Evolutionary conservation across 1,140 invertebrate species (phyloP).

Genomic region (Platorchestia sp.): DNA sequence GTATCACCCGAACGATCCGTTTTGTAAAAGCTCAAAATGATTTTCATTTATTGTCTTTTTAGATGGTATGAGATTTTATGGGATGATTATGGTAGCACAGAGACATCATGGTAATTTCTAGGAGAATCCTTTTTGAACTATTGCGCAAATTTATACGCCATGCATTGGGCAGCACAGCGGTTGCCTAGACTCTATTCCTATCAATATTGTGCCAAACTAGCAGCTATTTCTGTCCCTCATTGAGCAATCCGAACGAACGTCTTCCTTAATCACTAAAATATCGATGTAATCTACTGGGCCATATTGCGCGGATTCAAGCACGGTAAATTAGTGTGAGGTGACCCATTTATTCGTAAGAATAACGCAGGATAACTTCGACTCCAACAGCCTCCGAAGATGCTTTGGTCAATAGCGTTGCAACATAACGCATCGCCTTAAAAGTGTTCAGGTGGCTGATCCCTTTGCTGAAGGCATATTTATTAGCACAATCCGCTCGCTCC

Average conservation of each 20-base stretch:
- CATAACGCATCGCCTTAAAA: neutral
- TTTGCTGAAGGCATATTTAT: constrained; percentile 16
- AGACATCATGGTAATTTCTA: neutral
- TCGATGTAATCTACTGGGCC: neutral
- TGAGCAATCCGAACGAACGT: neutral
- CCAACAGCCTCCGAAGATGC: neutral
- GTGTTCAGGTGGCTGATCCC: neutral
- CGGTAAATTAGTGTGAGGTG: neutral
- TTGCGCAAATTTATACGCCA: neutral
- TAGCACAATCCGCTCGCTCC: neutral
- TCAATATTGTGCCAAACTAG: neutral
- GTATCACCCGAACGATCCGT: neutral
- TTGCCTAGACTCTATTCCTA: neutral
- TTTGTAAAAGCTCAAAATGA: neutral
- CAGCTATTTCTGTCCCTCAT: neutral
- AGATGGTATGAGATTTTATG: neutral
- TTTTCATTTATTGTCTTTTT: neutral
- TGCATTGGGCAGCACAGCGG: neutral
- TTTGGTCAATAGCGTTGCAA: neutral
- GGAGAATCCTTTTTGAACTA: neutral
- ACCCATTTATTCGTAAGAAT: constrained; percentile 20
- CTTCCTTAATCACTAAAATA: constrained; percentile 33
- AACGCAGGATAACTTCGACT: neutral
- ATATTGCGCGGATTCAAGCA: neutral
- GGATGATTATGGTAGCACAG: neutral